These are phyloP conservation scores for Hypothenemus hampei DNA, from an alignment of 1,140 invertebrate genomes.

Conservation along the genomic window DNA sequence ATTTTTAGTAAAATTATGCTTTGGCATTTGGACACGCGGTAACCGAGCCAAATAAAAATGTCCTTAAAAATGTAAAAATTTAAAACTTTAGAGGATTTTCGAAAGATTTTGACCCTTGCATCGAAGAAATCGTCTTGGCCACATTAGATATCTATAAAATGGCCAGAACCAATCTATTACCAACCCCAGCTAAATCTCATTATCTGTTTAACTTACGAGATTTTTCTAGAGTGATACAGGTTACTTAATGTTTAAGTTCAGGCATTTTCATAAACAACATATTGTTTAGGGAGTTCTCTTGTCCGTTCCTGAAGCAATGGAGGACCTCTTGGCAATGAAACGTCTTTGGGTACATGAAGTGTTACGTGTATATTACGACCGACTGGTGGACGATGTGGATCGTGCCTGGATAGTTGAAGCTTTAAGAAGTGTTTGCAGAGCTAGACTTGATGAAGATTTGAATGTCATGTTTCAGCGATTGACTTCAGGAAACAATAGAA, in stretches of 20 bases:
- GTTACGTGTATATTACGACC: constrained; percentile 89
- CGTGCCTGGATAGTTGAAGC: constrained; percentile 74
- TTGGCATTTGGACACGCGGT: constrained; percentile 91
- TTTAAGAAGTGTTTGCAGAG: constrained; percentile 54
- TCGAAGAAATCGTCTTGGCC: constrained; percentile 81
- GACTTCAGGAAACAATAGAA: constrained; percentile 31
- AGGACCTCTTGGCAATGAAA: constrained; percentile 83
- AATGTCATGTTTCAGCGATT: constrained; percentile 48
- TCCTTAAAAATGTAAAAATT: neutral
- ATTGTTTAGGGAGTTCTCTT: constrained; percentile 73
- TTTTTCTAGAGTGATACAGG: constrained; percentile 88
- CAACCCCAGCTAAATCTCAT: constrained; percentile 87
- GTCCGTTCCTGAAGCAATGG: constrained; percentile 88
- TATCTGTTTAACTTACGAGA: constrained; percentile 94
- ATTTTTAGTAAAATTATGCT: constrained; percentile 90
- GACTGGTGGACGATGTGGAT: constrained; percentile 78
- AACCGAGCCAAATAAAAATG: constrained; percentile 6
- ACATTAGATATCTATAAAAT: constrained; percentile 85
- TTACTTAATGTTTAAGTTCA: too few species aligned
- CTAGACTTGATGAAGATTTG: constrained; percentile 50
- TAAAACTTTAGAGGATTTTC: constrained; percentile 71
- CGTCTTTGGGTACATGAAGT: constrained; percentile 93
- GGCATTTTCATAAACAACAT: too few species aligned
- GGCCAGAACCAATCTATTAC: constrained; percentile 75
- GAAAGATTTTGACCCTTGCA: constrained; percentile 91